Conservation (phyloP, 92 coral and sea anemone species). For the Zoanthus sansibaricus region DNA sequence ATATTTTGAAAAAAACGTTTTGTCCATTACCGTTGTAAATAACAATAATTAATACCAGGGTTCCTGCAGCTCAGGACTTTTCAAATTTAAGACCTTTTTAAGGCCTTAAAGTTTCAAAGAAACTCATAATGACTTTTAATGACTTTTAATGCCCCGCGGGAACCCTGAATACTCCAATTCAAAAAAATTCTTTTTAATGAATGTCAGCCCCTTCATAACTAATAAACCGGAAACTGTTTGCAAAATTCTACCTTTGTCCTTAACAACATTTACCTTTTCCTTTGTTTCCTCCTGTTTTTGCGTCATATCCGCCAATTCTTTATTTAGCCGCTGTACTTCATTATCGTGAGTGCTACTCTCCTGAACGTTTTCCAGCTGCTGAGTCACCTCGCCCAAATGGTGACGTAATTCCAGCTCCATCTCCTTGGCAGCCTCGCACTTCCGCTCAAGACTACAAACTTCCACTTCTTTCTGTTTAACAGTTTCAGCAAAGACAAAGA, state of each 20-base stretch:
- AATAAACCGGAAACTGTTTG: not conserved
- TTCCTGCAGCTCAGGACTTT: too few relatives aligned
- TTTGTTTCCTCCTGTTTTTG: constrained; percentile 12
- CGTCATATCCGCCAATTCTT: not conserved
- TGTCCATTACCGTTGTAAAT: too few relatives aligned
- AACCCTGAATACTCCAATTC: too few relatives aligned
- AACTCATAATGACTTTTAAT: too few relatives aligned
- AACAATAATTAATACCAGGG: too few relatives aligned
- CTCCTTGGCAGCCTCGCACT: constrained; percentile 71
- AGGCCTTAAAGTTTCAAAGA: too few relatives aligned
- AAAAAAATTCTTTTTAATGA: too few relatives aligned
- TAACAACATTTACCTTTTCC: constrained; percentile 14
- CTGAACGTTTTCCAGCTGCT: constrained; percentile 70
- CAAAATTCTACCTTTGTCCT: not conserved
- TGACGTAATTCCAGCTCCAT: constrained; percentile 86
- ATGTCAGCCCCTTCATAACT: too few relatives aligned
- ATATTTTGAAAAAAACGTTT: too few relatives aligned
- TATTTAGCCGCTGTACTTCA: constrained; percentile 26
- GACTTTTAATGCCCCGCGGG: too few relatives aligned
- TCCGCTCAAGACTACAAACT: constrained; percentile 65
- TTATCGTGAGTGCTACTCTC: constrained; percentile 18
- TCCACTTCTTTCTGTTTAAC: constrained; percentile 60
- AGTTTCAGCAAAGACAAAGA: constrained; percentile 66
- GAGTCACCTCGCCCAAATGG: constrained; percentile 85
- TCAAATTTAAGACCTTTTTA: too few relatives aligned